Percentiles rank a stretch among this genome's conserved stretches.
Evolutionary conservation across 2,797 vertebrate genomes (phyloP).

Genomic region (Smutsia gigantea): DNA sequence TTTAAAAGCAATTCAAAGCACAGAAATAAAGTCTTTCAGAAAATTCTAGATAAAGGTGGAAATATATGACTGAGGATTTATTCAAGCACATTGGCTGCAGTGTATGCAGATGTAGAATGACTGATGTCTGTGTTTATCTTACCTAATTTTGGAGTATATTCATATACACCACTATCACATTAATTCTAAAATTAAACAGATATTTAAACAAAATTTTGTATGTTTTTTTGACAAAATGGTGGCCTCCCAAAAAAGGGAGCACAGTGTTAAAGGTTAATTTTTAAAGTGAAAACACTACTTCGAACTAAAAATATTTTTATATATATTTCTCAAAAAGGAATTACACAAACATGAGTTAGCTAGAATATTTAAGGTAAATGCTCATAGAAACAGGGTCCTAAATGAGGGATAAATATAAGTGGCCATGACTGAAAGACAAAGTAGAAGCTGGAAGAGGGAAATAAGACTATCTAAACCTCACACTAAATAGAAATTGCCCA

Average conservation of each 20-base stretch:
- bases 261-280: constrained; percentile 33
- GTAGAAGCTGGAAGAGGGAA: neutral
- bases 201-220: neutral
- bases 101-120: neutral
- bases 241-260: neutral
- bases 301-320: neutral
- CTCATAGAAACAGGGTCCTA: neutral
- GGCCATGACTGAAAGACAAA: neutral
- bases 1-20: neutral
- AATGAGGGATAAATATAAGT: neutral
- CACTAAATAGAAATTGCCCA: neutral
- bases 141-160: neutral
- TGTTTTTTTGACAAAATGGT: constrained; percentile 27
- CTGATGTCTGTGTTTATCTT: neutral
- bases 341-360: neutral
- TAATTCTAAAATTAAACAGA: neutral
- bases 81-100: neutral
- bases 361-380: neutral
- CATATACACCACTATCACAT: neutral
- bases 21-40: neutral
- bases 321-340: constrained; percentile 13
- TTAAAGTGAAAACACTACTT: constrained; percentile 48
- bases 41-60: constrained; percentile 8
- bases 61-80: neutral
- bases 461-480: neutral